A percentile compares a stretch with the other conserved stretches of the same genome.
Conservation (phyloP, 92 coral and sea anemone species). For the Porites lobata region DNA sequence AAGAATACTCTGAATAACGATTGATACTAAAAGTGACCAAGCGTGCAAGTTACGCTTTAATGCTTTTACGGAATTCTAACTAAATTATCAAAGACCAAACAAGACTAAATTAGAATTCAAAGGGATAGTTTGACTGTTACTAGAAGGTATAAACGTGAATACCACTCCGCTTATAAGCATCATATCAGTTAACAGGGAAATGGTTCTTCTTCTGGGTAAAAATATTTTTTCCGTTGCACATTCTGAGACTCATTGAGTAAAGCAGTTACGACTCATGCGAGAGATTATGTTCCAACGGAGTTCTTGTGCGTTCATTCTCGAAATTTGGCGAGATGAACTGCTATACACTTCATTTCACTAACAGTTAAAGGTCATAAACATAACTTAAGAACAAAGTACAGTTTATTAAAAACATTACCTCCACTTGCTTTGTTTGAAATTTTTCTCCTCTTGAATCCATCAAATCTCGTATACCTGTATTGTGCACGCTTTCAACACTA, state of each 20-base stretch:
- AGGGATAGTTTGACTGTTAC: not conserved
- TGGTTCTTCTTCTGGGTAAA: not conserved
- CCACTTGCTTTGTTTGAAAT: not conserved
- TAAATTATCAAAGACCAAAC: not conserved
- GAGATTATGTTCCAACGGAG: not conserved
- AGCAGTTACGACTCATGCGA: conserved; percentile 12
- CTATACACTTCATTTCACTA: not conserved
- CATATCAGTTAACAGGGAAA: not conserved
- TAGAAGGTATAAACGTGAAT: not conserved
- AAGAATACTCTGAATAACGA: too few species aligned
- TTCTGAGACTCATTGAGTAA: not conserved
- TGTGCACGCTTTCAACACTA: not conserved
- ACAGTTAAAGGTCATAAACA: not conserved
- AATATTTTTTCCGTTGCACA: not conserved
- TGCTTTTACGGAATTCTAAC: not conserved
- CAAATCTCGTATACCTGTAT: not conserved
- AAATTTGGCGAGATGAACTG: not conserved
- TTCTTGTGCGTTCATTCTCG: not conserved
- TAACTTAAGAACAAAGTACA: not conserved
- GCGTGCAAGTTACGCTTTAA: not conserved
- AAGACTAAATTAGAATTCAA: too few species aligned
- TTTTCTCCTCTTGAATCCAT: not conserved
- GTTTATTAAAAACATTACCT: not conserved
- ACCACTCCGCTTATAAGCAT: not conserved
- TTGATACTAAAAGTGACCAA: not conserved